Evolutionary conservation across 2,888 invertebrate species (phyloP).

Genomic region (Parnassius smintheus): DNA sequence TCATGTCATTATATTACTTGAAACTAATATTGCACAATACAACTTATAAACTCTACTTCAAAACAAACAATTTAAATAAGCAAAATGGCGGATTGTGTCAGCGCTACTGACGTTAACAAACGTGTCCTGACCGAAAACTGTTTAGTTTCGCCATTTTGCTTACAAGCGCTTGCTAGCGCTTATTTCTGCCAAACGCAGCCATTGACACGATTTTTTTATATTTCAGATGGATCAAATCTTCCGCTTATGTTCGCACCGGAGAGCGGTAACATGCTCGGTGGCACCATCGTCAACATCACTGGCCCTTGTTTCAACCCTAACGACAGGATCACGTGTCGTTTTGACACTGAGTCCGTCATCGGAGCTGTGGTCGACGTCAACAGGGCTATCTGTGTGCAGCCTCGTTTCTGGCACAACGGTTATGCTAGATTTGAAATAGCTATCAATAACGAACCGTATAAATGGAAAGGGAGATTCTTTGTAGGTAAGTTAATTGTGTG

Average conservation of each 20-base stretch:
- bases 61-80: too few relatives aligned
- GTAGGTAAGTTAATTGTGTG: conserved; percentile 84
- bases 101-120: too few relatives aligned
- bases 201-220: background rate
- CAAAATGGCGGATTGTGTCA: too few relatives aligned
- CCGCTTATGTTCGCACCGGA: conserved; percentile 95
- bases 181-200: background rate
- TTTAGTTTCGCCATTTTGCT: too few relatives aligned
- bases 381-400: conserved; percentile 94
- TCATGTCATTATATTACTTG: too few relatives aligned
- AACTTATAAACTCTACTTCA: too few relatives aligned
- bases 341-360: conserved; percentile 89
- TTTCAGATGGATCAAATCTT: conserved; percentile 88
- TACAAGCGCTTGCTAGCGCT: too few relatives aligned
- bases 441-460: conserved; percentile 89
- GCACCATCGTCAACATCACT: conserved; percentile 97
- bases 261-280: conserved; percentile 98
- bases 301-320: conserved; percentile 94
- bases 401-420: conserved; percentile 92
- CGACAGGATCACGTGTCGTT: conserved; percentile 90
- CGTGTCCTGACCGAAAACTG: too few relatives aligned
- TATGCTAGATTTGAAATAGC: conserved; percentile 93
- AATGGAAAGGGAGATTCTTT: conserved; percentile 95
- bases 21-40: too few relatives aligned
- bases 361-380: conserved; percentile 90